Conservation (phyloP, 2,113 vertebrate species). For the Clarias macrocephalus region DNA sequence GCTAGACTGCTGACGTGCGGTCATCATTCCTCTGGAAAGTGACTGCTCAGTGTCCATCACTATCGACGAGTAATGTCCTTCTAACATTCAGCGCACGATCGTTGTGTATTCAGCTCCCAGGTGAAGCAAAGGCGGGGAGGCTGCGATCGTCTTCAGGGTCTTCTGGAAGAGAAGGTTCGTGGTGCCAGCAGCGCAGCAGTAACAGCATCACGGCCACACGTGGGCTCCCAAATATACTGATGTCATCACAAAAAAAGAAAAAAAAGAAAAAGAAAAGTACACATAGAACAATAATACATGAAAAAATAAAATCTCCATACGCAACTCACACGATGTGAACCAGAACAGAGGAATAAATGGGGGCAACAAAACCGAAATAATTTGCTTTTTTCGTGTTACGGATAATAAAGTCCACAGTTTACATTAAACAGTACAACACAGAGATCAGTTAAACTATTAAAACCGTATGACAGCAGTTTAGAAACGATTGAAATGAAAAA, state of each 20-base stretch:
- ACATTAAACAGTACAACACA: slow-evolving; percentile 84
- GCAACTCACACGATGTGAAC: slow-evolving; percentile 85
- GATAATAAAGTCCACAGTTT: slow-evolving; percentile 80
- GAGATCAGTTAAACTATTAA: slow-evolving; percentile 61
- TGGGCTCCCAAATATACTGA: slow-evolving; percentile 82
- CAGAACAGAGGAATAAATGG: slow-evolving; percentile 76
- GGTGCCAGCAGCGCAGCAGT: slow-evolving; percentile 89
- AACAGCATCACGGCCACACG: slow-evolving; percentile 85
- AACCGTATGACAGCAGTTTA: slow-evolving; percentile 42
- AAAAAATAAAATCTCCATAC: slow-evolving; percentile 74
- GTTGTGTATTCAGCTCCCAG: slow-evolving; percentile 64
- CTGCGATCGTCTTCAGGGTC: slow-evolving; percentile 69
- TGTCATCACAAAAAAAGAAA: slow-evolving; percentile 81
- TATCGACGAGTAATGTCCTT: slow-evolving; percentile 69
- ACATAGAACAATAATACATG: slow-evolving; percentile 85
- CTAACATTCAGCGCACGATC: slow-evolving; percentile 67
- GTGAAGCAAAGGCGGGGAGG: slow-evolving; percentile 67
- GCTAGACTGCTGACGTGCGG: slow-evolving; percentile 89
- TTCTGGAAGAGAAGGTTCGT: slow-evolving; percentile 74
- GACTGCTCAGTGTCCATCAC: slow-evolving; percentile 70
- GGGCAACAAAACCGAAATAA: slow-evolving; percentile 75
- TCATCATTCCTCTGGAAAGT: slow-evolving; percentile 78
- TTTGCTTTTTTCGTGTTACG: slow-evolving; percentile 83
- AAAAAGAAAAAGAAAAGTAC: too few species aligned
- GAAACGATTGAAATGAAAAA: slow-evolving; percentile 23